Conservation (phyloP, 2,113 vertebrate genomes). For the Phaethon lepturus region DNA sequence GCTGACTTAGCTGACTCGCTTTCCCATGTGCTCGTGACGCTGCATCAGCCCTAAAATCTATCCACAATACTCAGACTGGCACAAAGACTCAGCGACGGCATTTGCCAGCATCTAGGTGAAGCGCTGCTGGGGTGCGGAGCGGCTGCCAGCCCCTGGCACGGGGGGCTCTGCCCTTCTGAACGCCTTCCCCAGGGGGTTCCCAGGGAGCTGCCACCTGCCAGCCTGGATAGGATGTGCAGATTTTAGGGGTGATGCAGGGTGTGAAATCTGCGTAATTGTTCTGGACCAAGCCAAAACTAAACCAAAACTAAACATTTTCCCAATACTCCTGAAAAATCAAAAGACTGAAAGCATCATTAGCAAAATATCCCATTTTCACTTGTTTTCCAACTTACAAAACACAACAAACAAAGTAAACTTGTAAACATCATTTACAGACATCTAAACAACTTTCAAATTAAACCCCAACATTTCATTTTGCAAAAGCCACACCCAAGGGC, state of each 20-base stretch:
- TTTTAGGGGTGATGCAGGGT: background rate
- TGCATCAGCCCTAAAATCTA: background rate
- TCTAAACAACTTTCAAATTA: background rate
- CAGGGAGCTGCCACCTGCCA: background rate
- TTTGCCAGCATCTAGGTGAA: background rate
- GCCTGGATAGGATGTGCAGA: background rate
- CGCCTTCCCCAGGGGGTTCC: background rate
- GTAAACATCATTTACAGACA: background rate
- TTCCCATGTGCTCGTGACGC: fast-evolving
- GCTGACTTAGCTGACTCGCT: fast-evolving
- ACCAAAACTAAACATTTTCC: background rate
- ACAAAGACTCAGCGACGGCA: fast-evolving
- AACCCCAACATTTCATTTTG: background rate
- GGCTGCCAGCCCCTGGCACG: background rate
- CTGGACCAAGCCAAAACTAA: background rate
- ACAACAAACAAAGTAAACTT: background rate
- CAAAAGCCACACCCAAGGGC: background rate
- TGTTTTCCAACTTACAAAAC: background rate
- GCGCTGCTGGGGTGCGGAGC: background rate
- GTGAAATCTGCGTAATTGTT: background rate
- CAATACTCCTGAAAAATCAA: background rate
- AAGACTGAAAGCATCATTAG: background rate
- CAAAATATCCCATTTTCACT: background rate
- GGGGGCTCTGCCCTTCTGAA: background rate
- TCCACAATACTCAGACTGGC: background rate